Base-by-base conservation (phyloP, 1,140 invertebrate species). In the Camponotus floridanus region DNA sequence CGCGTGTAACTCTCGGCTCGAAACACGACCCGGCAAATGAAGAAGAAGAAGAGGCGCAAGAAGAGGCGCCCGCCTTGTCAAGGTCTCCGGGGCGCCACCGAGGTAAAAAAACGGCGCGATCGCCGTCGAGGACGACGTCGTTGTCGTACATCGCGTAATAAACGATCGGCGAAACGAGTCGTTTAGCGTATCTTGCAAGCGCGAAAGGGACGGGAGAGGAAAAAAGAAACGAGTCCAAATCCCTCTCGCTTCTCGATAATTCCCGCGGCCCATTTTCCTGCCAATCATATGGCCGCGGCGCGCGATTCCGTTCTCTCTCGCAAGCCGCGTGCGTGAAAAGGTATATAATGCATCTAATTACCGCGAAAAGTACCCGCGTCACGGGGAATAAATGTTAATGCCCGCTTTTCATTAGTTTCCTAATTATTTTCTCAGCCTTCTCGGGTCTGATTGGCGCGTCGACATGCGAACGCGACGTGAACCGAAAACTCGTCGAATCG, bases 61-160 rank as follows among this genome's bases (percentile, higher is more conserved):
- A 91, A 91, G 88, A 90, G 79, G 86, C 91, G 90, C 90, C 88
- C 90, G 90, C 81, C 92, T 93, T 91, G 92, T 91, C 93, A 93
- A 93, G 92, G 92, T 91, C 92, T 91, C 65, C 84, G 84, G 87
- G 93, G 91, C 91, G 91, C 85, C 92, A 91, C 78, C 85, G 76
- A 87, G 76, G 85, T 81, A 88, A 92, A 89, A 91, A 92, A 83
- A 67, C 86, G 87, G 70, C 83, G 81, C 87, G 88, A 84, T 55
- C 65, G 48, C 26, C 76, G 67, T 79, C 67, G 15, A 59, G 39
- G 57, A 76, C 59, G 57, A 68, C 45, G 13, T 48, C 78, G 51
- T 71, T 67, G 45, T 71, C 65, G 68, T 83, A 74, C 79, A 74
- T 83, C 68, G 73, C 68, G 68, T 74, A 83, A 74, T 74, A 90